Evolutionary conservation across 2,888 invertebrate genomes (phyloP), one percentile per base, ranked within the genome.

Genomic region (Ectobius pallidus): DNA sequence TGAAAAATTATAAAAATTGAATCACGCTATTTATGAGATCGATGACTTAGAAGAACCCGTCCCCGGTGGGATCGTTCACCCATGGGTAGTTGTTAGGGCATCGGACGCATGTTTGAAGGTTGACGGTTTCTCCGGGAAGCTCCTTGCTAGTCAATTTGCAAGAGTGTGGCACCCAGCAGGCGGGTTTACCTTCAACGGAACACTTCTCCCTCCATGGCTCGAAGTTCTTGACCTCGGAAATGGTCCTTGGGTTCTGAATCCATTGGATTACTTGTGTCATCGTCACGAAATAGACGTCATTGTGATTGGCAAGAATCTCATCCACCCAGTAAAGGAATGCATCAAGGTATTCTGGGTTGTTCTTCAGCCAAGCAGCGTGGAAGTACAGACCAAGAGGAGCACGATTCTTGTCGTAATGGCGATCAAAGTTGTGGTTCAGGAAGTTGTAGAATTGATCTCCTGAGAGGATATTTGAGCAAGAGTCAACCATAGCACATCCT

Each of bases 221-320:
- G 84, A 96, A 96, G 87, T 91, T 94, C 87, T 95, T 94, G 68
- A 92, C 91, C 83, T 95, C 94, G 72, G 90, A 87, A 78, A 93
- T 82, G 16, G 95, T 95, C 74, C 93, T 88, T 61, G 96, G 96
- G 82, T 95, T 95, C 81, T 96, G 96, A 81, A 96, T 94, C 96
- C 96, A 96, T 81, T 96, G 96, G 78, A 96, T 95, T 7, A 95
- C 95, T 83, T 95, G 94, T n/a, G 96, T 96, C 95, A 95, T 96
- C 74, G 96, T 96, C 18, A 94, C 94, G 82, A 96, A 96, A 85
- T 94, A 96, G 11, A 96, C 96, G 81, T 96, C 96, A 77, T 93
- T 93, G 86, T 94, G 94, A 77, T 91, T 92, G 78, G 89, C 86
- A 44, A 94, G 85, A 74, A 94, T 88, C 84, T 96, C 96, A 82